Base-by-base conservation (phyloP, 2,888 invertebrate species). In the Gastracanthus pulcherrimus region DNA sequence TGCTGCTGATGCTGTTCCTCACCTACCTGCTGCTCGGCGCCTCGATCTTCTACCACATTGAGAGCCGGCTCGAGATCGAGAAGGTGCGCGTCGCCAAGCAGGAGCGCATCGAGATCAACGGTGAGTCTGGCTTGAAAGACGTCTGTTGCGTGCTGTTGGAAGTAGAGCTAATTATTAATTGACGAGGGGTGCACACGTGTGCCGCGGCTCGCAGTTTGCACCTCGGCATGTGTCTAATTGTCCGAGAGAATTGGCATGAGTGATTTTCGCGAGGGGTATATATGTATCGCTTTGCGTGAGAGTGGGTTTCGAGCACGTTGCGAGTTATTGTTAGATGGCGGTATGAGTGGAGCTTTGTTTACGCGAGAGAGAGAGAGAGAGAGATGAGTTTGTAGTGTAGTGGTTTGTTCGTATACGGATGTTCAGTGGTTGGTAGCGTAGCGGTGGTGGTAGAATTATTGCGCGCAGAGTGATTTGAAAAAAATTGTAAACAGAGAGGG, bases 11-110 rank as follows among this genome's bases (percentile, higher is more conserved):
- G 86, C 93, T 96, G 86, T 96, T 96, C 89, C 93, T 96, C 81
- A 94, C 94, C 81, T 97, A 97, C 89, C 92, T 97, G 85, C 92
- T 97, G 87, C 94, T 97, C 81, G 97, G 97, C 11, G 97, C 97
- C n/a, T 95, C 95, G 84, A 95, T 97, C 86, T 97, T 97, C 91
- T 96, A 96, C 92, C 94, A 95, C 88, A 95, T 97, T 86, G 97
- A 97, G 92, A 95, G 95, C 87, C 94, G 94, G 41, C 92, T 95
- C 87, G 97, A 97, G 92, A 91, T 93, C 70, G 92, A 93, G 83
- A 93, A 94, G 84, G 93, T 95, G 69, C 92, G 92, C 72, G 92
- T 93, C 85, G 94, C 94, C 78, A 93, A 93, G 86, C 91, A 93
- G 85, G 94, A 95, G 91, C 93, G 95, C 88, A 93, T 94, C 87